Evolutionary conservation across 2,113 vertebrate species (phyloP), one percentile per base, ranked within the genome.

Genomic region (Notothenia rossii): DNA sequence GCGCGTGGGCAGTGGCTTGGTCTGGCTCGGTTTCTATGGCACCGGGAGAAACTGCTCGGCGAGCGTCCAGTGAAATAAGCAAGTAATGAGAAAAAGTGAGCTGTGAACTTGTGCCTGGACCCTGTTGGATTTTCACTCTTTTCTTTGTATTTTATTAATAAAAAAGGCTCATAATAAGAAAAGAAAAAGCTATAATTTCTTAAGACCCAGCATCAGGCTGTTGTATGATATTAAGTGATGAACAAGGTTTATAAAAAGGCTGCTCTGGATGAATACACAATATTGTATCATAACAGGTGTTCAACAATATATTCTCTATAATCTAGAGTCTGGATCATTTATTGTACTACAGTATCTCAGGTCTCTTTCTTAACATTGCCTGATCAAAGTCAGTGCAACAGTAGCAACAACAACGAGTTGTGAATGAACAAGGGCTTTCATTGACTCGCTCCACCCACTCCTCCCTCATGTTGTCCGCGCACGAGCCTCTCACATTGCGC

Each of bases 21-120:
- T 89, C 76, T 78, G 78, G 73, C 78, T 92, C 61, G 83, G 87
- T 93, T 90, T 89, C 91, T 86, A 92, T 89, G 90, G 92, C 85
- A 69, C 77, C 84, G 63, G 82, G 84, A 88, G 75, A 89, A 88
- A 84, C 86, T 54, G 86, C 77, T 50, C 61, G 58, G 69, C 50
- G 49, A 53, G 76, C 64, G 33, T 75, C 61, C 72, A 12, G 33
- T 65, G 43, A 69, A 65, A 59, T 29, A 66, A 25, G 18, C 36
- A 43, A 13, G 20, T 13, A 20, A 13, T 48, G 43, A 50, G 43
- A 75, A 36, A 64, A n/a, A 45, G 49, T 56, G 51, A 45, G 20
- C 3, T 10, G 5, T 17, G 20, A 55, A 33, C 43, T n/a, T 51
- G 29, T 72, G 15, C 15, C 15, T 63, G 69, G 14, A 69, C 40